These are phyloP conservation scores for Zaprionus tsacasi DNA, from an alignment of 1,140 invertebrate species.

Conservation along the genomic window DNA sequence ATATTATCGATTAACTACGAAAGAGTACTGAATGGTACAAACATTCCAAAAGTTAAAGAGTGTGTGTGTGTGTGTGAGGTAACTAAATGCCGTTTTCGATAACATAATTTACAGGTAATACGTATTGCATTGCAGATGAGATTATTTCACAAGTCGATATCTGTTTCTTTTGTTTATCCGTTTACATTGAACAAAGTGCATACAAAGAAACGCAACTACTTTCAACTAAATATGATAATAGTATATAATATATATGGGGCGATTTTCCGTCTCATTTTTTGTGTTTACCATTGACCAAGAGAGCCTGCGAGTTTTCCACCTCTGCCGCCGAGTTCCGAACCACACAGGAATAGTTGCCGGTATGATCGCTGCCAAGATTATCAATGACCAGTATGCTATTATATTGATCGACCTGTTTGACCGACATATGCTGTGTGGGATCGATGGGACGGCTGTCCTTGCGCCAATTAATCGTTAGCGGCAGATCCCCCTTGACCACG, in stretches of 20 bases:
- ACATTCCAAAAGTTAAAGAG: constrained; percentile 71
- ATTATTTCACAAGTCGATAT: constrained; percentile 46
- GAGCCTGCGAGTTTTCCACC: constrained; percentile 89
- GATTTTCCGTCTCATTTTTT: constrained; percentile 21
- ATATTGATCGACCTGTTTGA: constrained; percentile 90
- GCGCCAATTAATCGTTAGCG: constrained; percentile 90
- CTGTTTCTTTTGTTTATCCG: constrained; percentile 3
- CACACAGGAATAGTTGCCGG: constrained; percentile 91
- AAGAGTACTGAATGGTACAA: constrained; percentile 58
- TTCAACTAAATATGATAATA: constrained; percentile 64
- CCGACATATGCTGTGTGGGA: constrained; percentile 86
- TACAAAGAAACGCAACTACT: constrained; percentile 73
- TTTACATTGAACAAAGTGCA: constrained; percentile 72
- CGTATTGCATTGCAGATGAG: constrained; percentile 29
- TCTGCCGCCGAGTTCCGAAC: constrained; percentile 90
- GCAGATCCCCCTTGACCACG: constrained; percentile 91
- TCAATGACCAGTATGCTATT: constrained; percentile 92
- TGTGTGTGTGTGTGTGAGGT: constrained; percentile 50
- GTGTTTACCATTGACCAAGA: constrained; percentile 92
- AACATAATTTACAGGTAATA: constrained; percentile 44
- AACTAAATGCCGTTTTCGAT: constrained; percentile 58
- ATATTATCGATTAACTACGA: constrained; percentile 63
- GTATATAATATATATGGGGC: constrained; percentile 23
- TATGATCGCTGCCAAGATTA: constrained; percentile 90
- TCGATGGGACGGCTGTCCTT: constrained; percentile 90